Percentiles rank a stretch among this genome's conserved stretches.
phyloP scores from a whole-genome alignment of 2,797 vertebrate species.

The Philypnodon macrostomus region DNA sequence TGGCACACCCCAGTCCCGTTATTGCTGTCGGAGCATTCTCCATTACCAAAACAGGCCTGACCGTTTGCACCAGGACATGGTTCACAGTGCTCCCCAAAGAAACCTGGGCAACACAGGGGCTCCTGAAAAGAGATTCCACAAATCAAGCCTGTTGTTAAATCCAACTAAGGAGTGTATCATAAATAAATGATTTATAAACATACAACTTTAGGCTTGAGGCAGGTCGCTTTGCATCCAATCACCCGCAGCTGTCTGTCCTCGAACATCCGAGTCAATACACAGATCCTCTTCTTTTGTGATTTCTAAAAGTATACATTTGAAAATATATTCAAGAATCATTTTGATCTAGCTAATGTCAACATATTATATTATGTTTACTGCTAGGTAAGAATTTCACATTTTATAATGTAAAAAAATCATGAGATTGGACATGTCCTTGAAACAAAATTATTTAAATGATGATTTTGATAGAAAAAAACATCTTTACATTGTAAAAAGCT shows the following conservation, averaged over 20 bases:
- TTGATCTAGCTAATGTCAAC: too few species aligned
- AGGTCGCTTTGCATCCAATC: slow-evolving; percentile 79
- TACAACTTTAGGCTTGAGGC: slow-evolving; percentile 71
- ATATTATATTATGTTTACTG: too few species aligned
- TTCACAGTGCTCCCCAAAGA: slow-evolving; percentile 86
- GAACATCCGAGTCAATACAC: slow-evolving; percentile 63
- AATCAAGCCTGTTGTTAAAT: not conserved
- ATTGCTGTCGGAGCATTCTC: slow-evolving; percentile 82
- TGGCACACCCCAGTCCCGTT: slow-evolving; percentile 81
- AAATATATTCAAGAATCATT: not conserved
- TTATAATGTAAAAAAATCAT: too few species aligned
- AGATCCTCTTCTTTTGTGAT: slow-evolving; percentile 54
- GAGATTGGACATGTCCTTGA: too few species aligned
- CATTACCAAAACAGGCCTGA: slow-evolving; percentile 82
- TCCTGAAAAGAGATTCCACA: slow-evolving; percentile 64
- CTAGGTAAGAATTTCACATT: too few species aligned
- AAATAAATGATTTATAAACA: slow-evolving; percentile 36
- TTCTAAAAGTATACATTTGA: slow-evolving; percentile 55
- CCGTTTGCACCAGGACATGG: slow-evolving; percentile 80
- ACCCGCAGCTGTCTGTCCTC: slow-evolving; percentile 49
- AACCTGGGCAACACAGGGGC: slow-evolving; percentile 82
- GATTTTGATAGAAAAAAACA: too few species aligned
- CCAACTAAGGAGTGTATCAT: not conserved
- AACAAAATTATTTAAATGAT: too few species aligned
- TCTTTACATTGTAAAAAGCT: too few species aligned